Conservation (phyloP, 2,113 vertebrate species). For the Malurus elegans region DNA sequence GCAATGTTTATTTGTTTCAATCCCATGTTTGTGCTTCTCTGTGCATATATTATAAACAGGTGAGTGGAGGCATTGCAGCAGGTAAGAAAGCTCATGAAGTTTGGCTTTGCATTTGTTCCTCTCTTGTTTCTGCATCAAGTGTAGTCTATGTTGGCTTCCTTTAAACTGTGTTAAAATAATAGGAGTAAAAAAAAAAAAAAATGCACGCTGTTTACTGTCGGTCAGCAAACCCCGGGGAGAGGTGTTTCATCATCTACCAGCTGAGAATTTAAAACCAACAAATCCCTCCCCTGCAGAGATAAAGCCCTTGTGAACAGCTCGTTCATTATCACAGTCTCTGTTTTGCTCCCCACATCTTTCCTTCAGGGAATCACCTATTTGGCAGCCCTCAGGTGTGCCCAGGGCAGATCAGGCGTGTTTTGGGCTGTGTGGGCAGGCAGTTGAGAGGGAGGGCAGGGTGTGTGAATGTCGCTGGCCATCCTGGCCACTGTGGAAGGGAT, state of each 20-base stretch:
- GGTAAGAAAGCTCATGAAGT: not conserved
- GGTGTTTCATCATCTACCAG: slow-evolving; percentile 36
- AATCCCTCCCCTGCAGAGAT: slow-evolving; percentile 8
- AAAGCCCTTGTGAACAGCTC: slow-evolving; percentile 18
- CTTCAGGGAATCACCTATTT: not conserved
- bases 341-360: not conserved
- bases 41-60: not conserved
- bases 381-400: not conserved
- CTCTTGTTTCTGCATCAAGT: not conserved
- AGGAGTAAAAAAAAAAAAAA: not conserved
- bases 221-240: not conserved
- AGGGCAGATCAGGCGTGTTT: not conserved
- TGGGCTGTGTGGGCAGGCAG: not conserved
- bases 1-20: not conserved
- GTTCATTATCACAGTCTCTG: slow-evolving; percentile 30
- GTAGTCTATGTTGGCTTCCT: not conserved
- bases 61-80: not conserved
- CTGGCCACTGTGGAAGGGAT: not conserved
- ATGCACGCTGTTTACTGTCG: not conserved
- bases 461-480: not conserved
- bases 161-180: not conserved
- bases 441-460: rapidly evolving
- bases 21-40: not conserved
- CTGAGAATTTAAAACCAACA: slow-evolving; percentile 23
- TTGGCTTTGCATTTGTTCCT: not conserved